Conservation (phyloP, 2,797 vertebrate species). For the Salmo trutta region DNA sequence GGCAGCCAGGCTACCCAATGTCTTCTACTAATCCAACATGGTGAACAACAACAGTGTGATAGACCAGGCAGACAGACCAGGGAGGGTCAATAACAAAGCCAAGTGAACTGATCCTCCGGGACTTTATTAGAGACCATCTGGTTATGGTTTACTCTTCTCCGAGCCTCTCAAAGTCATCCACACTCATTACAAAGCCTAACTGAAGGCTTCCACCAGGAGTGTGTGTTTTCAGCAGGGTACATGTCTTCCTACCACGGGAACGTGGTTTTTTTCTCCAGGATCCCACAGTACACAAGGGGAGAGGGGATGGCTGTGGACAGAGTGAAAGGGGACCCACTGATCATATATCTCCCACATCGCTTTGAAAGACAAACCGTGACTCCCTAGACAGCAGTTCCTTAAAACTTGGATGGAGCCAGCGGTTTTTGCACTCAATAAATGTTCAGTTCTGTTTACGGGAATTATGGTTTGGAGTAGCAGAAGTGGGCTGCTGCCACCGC, state of each 20-base stretch:
- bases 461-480: slow-evolving; percentile 65
- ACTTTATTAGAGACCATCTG: slow-evolving; percentile 76
- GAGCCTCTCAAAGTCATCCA: slow-evolving; percentile 64
- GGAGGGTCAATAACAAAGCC: slow-evolving; percentile 53
- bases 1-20: slow-evolving; percentile 26
- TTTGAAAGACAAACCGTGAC: slow-evolving; percentile 60
- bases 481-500: slow-evolving; percentile 52
- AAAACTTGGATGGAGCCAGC: slow-evolving; percentile 61
- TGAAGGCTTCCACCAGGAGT: slow-evolving; percentile 62
- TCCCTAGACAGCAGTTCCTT: slow-evolving; percentile 56
- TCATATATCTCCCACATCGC: slow-evolving; percentile 45
- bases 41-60: slow-evolving; percentile 27
- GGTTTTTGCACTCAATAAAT: slow-evolving; percentile 75
- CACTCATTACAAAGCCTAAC: slow-evolving; percentile 60
- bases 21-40: slow-evolving; percentile 10
- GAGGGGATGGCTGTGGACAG: slow-evolving; percentile 38
- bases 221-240: slow-evolving; percentile 51
- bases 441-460: slow-evolving; percentile 65
- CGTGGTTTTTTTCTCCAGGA: slow-evolving; percentile 48
- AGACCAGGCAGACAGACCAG: slow-evolving; percentile 31
- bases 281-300: slow-evolving; percentile 53
- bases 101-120: slow-evolving; percentile 53
- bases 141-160: slow-evolving; percentile 69
- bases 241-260: slow-evolving; percentile 61
- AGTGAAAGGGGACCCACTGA: slow-evolving; percentile 33